Evolutionary conservation across 2,888 invertebrate genomes (phyloP).

Genomic region (Rhingia rostrata): DNA sequence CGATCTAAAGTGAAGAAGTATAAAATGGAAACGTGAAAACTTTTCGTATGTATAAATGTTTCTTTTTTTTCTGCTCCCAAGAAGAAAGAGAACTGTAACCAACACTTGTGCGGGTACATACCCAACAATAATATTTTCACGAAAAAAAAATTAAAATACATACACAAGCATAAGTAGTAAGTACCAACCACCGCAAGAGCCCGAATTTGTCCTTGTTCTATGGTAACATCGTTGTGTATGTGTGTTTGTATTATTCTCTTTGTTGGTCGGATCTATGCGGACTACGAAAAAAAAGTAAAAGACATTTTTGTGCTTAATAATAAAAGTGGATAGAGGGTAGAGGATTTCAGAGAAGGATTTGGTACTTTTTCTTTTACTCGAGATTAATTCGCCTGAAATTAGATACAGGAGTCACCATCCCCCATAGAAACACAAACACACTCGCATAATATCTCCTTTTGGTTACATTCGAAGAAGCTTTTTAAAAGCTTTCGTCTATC

Average conservation of each 20-base stretch:
- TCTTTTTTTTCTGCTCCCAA: constrained; percentile 3
- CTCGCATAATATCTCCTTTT: not conserved
- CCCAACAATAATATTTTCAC: not conserved
- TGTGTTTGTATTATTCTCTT: constrained; percentile 15
- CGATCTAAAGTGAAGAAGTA: constrained; percentile 28
- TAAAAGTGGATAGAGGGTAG: not conserved
- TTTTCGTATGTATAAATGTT: constrained; percentile 33
- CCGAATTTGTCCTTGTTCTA: constrained; percentile 25
- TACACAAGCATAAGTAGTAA: not conserved
- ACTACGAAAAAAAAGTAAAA: constrained; percentile 14
- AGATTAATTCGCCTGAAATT: constrained; percentile 48
- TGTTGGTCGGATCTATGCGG: constrained; percentile 32
- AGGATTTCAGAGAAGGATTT: not conserved
- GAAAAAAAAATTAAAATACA: not conserved
- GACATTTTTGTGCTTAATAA: constrained; percentile 6
- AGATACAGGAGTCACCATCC: constrained; percentile 5
- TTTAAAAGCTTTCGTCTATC: constrained; percentile 21
- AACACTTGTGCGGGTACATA: constrained; percentile 13
- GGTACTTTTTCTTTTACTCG: constrained; percentile 5
- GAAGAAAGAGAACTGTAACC: constrained; percentile 5
- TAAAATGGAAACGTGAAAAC: constrained; percentile 22
- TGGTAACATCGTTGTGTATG: not conserved
- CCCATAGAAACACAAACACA: constrained; percentile 3
- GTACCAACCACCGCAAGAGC: constrained; percentile 27
- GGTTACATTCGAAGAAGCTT: constrained; percentile 20